These are phyloP conservation scores for Poecilia wingei DNA, from an alignment of 2,797 vertebrate genomes.

Conservation along the genomic window DNA sequence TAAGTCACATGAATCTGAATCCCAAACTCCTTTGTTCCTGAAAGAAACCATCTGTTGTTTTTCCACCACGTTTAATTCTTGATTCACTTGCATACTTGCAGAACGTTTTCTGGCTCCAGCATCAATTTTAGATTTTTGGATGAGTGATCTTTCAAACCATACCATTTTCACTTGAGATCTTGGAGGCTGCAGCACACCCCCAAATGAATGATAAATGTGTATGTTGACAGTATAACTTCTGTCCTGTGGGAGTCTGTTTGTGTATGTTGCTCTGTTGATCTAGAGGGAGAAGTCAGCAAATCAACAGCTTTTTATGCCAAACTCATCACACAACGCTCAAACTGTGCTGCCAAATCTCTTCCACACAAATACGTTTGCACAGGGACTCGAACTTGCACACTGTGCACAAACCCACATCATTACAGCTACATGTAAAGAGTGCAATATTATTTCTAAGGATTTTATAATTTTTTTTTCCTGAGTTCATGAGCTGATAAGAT, in stretches of 20 bases:
- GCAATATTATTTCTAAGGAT: slow-evolving; percentile 38
- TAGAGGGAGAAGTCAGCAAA: slow-evolving; percentile 80
- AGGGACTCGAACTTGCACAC: background rate
- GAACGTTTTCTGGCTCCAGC: slow-evolving; percentile 1
- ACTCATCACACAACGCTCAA: slow-evolving; percentile 70
- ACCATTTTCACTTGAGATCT: background rate
- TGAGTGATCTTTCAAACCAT: slow-evolving; percentile 2
- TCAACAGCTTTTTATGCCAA: slow-evolving; percentile 70
- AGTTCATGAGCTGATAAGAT: slow-evolving; percentile 49
- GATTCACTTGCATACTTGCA: background rate
- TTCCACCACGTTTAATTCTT: background rate
- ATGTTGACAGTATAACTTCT: slow-evolving; percentile 20
- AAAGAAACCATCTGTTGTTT: slow-evolving; percentile 2
- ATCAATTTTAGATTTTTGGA: slow-evolving; percentile 8
- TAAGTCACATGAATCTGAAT: background rate
- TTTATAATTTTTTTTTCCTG: slow-evolving; percentile 20
- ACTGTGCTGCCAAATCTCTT: slow-evolving; percentile 65
- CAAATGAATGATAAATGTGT: slow-evolving; percentile 22
- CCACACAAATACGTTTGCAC: slow-evolving; percentile 45
- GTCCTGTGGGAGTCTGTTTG: background rate
- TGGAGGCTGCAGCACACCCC: background rate
- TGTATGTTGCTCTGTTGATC: slow-evolving; percentile 64
- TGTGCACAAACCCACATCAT: background rate
- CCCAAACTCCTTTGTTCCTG: background rate
- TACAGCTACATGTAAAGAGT: slow-evolving; percentile 38